A percentile compares a stretch with the other conserved stretches of the same genome.
Evolutionary conservation across 2,797 vertebrate genomes (phyloP).

Genomic region (Chaetodon trifasciatus): DNA sequence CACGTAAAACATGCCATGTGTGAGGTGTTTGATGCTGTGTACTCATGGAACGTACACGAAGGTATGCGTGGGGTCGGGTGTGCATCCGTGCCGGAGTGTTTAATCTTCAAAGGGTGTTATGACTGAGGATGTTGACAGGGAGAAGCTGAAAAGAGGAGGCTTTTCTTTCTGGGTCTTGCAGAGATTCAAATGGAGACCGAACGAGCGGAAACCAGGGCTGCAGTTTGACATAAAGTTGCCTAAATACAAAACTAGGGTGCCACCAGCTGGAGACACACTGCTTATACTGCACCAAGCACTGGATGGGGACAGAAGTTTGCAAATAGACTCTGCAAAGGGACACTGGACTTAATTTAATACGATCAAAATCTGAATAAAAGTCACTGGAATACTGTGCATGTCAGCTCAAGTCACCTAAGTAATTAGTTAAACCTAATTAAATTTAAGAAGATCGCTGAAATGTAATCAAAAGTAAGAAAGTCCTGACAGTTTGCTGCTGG

Average conservation of each 20-base stretch:
- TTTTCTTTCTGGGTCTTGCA: not conserved
- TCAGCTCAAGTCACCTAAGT: too few relatives aligned
- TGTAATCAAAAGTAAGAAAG: too few relatives aligned
- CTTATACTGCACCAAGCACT: not conserved
- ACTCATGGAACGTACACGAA: not conserved
- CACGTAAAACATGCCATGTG: constrained; percentile 9
- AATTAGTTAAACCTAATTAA: too few relatives aligned
- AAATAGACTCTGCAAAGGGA: not conserved
- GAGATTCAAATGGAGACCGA: not conserved
- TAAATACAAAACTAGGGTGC: not conserved
- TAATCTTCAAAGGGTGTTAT: not conserved
- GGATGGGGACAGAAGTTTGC: not conserved
- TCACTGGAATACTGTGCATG: not conserved
- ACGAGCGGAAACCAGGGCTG: not conserved
- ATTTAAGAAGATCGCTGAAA: too few relatives aligned
- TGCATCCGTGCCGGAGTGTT: not conserved
- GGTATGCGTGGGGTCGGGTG: not conserved
- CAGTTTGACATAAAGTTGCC: not conserved
- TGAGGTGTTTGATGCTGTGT: constrained; percentile 1
- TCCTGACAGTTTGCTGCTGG: too few relatives aligned
- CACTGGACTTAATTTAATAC: not conserved
- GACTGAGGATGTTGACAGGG: not conserved
- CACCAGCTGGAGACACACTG: not conserved
- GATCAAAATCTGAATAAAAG: not conserved
- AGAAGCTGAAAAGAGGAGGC: not conserved